Evolutionary conservation across 2,113 vertebrate genomes (phyloP).

Genomic region (Sapajus apella): DNA sequence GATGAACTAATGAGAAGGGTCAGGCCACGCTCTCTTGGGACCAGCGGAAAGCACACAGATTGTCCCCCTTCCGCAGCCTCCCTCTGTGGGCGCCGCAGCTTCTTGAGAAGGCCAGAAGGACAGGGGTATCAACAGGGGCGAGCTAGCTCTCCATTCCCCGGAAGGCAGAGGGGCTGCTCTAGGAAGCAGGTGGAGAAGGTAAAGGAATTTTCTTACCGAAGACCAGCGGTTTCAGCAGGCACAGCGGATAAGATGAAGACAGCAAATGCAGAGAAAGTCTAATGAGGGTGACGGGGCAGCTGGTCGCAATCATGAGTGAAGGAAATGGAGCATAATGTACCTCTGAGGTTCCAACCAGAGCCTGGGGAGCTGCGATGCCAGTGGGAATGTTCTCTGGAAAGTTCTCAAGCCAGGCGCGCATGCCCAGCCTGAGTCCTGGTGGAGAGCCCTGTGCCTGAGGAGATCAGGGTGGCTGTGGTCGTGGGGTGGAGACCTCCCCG

Average conservation of each 20-base stretch:
- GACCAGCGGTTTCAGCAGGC: not conserved
- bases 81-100: not conserved
- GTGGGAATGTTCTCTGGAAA: not conserved
- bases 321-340: fast-evolving
- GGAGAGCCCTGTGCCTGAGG: not conserved
- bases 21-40: not conserved
- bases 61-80: not conserved
- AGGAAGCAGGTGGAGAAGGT: not conserved
- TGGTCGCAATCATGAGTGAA: not conserved
- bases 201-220: not conserved
- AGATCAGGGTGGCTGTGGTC: not conserved
- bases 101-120: not conserved
- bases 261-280: fast-evolving
- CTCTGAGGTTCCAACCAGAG: not conserved
- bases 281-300: fast-evolving
- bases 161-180: not conserved
- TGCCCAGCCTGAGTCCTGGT: not conserved
- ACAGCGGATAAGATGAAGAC: fast-evolving
- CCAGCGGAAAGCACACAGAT: not conserved
- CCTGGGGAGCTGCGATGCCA: fast-evolving
- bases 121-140: fast-evolving
- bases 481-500: not conserved
- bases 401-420: not conserved
- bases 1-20: fast-evolving
- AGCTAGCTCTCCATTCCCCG: not conserved